Base-by-base conservation (phyloP, 2,113 vertebrate genomes). In the Guaruba guarouba region DNA sequence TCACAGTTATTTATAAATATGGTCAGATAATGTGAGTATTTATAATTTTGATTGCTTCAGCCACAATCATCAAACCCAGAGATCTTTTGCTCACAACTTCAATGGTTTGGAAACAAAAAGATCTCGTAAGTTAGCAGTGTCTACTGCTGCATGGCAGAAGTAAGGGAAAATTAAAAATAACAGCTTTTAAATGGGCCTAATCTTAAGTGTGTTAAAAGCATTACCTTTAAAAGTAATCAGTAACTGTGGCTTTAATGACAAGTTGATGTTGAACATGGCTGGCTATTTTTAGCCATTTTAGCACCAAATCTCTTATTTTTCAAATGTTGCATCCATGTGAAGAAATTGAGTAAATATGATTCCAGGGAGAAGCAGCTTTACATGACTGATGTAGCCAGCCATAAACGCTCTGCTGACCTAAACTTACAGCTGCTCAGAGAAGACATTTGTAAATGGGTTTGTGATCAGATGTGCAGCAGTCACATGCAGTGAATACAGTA, bases 1-100 rank as follows among this genome's bases (percentile, higher is more conserved):
- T 95, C 28, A 8, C 43, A 88, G 66, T 97, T 69, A 93, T 96
- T 97, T 97, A 95, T 97, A 98, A 98, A 98, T 91, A 97, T 64
- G 80, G 81, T 77, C 85, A 97, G 89, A 96, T 97, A 97, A 96
- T 95, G 63, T 44, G 17, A 44, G 43, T 71, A 94, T 97, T 97
- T 96, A 81, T 97, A 95, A 96, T 97, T 97, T 96, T 96, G 66
- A 92, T 93, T 95, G 67, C 89, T 97, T 95, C 73, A 95, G 71
- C 75, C 29, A 27, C 44, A 69, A 41, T 81, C 63, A 85, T 94
- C 91, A 95, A 94, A 95, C 49, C 11, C 69, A 82, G 49, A 82
- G 43, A 76, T 92, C 82, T 91, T 92, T 74, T 59, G 19, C 57
- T 94, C 6, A 6, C 41, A 88, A 73, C 70, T 69, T 93, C 76